A percentile compares a stretch with the other conserved stretches of the same genome.
phyloP scores from a whole-genome alignment of 1,140 invertebrate genomes.

The Brachionus plicatilis region DNA sequence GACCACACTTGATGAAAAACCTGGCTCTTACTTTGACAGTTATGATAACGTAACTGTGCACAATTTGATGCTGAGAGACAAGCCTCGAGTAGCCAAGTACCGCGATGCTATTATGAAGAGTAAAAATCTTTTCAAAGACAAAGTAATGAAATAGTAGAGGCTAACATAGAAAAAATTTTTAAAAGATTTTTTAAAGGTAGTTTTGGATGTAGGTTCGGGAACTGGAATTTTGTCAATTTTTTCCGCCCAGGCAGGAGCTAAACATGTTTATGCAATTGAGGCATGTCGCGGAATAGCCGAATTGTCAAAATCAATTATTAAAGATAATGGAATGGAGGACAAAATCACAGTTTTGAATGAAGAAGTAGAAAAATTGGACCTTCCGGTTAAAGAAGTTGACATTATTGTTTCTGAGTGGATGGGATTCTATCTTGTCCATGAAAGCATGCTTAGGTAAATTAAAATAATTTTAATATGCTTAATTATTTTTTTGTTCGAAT shows the following conservation, averaged over 20 bases:
- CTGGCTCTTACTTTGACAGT: slow-evolving; percentile 27
- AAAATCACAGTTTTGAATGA: slow-evolving; percentile 83
- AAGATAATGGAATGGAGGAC: slow-evolving; percentile 68
- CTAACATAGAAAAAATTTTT: neutral
- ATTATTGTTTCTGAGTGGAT: slow-evolving; percentile 98
- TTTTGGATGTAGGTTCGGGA: slow-evolving; percentile 81
- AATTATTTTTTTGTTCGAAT: neutral
- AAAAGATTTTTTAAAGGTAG: slow-evolving; percentile 60
- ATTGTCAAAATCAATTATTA: slow-evolving; percentile 83
- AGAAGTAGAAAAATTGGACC: slow-evolving; percentile 94
- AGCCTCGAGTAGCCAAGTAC: slow-evolving; percentile 42
- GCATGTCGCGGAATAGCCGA: slow-evolving; percentile 95
- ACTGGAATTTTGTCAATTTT: slow-evolving; percentile 96
- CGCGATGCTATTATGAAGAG: slow-evolving; percentile 52
- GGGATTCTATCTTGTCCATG: slow-evolving; percentile 99
- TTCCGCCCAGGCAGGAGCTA: slow-evolving; percentile 90
- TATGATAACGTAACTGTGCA: slow-evolving; percentile 37
- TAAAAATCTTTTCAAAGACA: slow-evolving; percentile 48
- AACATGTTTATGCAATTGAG: slow-evolving; percentile 94
- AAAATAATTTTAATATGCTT: slow-evolving; percentile 73
- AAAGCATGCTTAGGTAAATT: slow-evolving; percentile 97
- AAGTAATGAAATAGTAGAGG: slow-evolving; percentile 39
- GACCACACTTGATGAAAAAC: slow-evolving; percentile 17
- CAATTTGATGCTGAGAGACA: slow-evolving; percentile 27
- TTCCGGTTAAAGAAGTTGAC: slow-evolving; percentile 85